Evolutionary conservation across 1,140 invertebrate species (phyloP).

Genomic region (Wiebesia pumilae): DNA sequence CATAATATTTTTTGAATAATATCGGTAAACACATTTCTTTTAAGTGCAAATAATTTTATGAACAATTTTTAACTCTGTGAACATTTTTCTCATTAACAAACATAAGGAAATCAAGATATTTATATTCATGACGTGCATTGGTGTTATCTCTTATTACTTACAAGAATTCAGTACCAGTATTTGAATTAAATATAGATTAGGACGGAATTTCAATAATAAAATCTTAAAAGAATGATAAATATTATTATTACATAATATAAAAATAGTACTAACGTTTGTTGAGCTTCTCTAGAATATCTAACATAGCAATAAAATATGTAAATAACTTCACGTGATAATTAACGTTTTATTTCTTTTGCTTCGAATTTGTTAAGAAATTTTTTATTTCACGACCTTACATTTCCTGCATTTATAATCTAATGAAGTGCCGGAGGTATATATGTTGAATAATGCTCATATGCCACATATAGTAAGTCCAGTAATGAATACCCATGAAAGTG

Average conservation of each 20-base stretch:
- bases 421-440: too few relatives aligned
- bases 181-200: too few relatives aligned
- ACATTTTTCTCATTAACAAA: neutral
- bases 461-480: neutral
- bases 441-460: neutral
- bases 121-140: neutral
- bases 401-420: neutral
- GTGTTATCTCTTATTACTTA: neutral
- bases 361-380: too few relatives aligned
- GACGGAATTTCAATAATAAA: too few relatives aligned
- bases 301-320: too few relatives aligned
- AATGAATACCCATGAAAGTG: neutral
- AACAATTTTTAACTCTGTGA: neutral
- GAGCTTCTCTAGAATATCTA: too few relatives aligned
- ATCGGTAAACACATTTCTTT: neutral
- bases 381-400: neutral
- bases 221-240: too few relatives aligned
- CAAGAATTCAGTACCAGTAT: neutral
- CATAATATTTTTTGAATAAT: neutral
- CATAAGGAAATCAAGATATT: neutral
- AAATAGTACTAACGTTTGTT: too few relatives aligned
- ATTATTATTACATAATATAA: too few relatives aligned
- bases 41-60: neutral
- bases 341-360: too few relatives aligned
- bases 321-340: too few relatives aligned